Percentiles rank a stretch among this genome's conserved stretches.
Conservation (phyloP, 2,888 invertebrate species). For the Epistrophella euchroma region DNA sequence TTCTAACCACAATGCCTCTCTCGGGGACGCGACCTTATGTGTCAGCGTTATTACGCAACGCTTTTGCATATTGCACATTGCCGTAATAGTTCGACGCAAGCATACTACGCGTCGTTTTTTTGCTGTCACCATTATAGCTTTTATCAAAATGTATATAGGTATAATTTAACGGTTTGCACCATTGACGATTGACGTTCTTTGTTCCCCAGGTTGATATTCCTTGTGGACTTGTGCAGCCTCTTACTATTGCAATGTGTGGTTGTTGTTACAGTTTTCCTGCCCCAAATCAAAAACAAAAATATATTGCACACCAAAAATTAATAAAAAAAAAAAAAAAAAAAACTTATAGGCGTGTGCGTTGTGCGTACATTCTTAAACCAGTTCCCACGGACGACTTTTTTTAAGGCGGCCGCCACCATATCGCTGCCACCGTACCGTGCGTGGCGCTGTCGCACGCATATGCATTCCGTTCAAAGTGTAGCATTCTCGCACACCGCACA, state of each 20-base stretch:
- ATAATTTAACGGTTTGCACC: background rate
- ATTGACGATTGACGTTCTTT: conserved; percentile 52
- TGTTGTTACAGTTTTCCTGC: conserved; percentile 3
- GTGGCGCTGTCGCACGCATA: conserved; percentile 46
- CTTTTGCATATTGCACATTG: conserved; percentile 68
- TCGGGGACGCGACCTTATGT: conserved; percentile 70
- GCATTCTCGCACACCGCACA: conserved; percentile 20
- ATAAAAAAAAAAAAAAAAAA: background rate
- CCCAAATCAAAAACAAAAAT: background rate
- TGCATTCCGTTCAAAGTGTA: conserved; percentile 70
- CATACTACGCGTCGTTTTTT: background rate
- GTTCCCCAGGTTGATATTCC: conserved; percentile 44
- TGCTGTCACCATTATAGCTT: background rate
- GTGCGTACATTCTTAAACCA: conserved; percentile 63
- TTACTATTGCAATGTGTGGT: background rate
- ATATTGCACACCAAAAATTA: background rate
- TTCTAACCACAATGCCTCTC: conserved; percentile 50
- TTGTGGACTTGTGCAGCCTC: background rate
- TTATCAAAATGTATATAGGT: background rate
- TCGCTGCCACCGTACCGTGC: conserved; percentile 33
- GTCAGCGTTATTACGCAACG: conserved; percentile 64
- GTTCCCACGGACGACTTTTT: conserved; percentile 59
- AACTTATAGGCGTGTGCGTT: conserved; percentile 45
- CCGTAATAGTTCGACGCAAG: conserved; percentile 47
- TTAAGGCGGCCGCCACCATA: conserved; percentile 8